Conservation (phyloP, 2,888 invertebrate genomes). For the Agrotis segetum region DNA sequence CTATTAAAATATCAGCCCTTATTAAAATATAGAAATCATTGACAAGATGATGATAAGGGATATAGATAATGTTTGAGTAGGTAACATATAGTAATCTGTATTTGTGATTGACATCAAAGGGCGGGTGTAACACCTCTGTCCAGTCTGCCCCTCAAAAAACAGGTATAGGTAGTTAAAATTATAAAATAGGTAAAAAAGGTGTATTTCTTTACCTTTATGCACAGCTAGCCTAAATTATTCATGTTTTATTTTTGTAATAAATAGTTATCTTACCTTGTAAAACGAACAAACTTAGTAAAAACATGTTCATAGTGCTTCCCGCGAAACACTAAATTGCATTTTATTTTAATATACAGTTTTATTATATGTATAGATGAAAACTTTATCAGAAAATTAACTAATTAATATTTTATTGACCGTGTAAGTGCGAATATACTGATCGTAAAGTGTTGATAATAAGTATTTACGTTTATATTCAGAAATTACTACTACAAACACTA, state of each 20-base stretch:
- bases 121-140: no score
- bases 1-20: no score
- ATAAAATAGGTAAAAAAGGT: no score
- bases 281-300: constrained; percentile 22
- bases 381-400: constrained; percentile 12
- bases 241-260: not conserved
- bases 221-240: no score
- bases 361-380: no score
- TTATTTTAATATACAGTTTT: not conserved
- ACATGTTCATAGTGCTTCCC: constrained; percentile 30
- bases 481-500: no score
- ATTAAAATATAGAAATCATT: not conserved
- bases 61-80: not conserved
- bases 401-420: constrained; percentile 16
- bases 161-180: no score
- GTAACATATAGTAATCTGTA: not conserved
- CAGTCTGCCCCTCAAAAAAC: no score
- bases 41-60: not conserved
- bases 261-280: constrained; percentile 40
- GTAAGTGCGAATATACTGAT: no score
- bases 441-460: not conserved
- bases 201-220: no score
- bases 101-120: not conserved
- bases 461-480: not conserved
- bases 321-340: not conserved